These are phyloP conservation scores for Eremobia ochroleuca DNA, from an alignment of 2,888 invertebrate species.

Conservation along the genomic window DNA sequence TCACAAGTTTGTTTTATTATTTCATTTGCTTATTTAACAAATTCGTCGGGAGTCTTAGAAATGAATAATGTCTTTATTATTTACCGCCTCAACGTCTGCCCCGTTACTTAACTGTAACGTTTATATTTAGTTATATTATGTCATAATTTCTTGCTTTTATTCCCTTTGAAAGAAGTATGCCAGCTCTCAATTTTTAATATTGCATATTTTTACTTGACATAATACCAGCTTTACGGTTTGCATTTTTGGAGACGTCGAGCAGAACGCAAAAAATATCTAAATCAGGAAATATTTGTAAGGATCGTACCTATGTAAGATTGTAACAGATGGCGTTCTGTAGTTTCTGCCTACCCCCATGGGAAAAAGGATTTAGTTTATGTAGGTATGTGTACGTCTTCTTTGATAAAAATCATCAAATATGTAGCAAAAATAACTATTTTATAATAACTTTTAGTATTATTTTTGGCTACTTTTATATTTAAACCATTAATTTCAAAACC, in stretches of 20 bases:
- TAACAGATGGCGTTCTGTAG: no score
- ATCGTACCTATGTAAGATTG: background rate
- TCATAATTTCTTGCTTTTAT: constrained; percentile 15
- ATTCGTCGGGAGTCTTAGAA: background rate
- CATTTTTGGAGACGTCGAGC: background rate
- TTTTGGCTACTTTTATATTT: background rate
- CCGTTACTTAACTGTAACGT: constrained; percentile 25
- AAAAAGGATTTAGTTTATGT: no score
- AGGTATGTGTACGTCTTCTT: background rate
- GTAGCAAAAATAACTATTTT: background rate
- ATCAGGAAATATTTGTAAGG: background rate
- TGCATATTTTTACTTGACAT: constrained; percentile 4
- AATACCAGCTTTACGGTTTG: background rate
- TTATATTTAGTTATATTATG: constrained; percentile 28
- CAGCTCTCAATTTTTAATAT: background rate
- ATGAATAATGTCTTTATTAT: constrained; percentile 18
- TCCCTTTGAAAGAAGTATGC: constrained; percentile 13
- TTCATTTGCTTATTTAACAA: constrained; percentile 17
- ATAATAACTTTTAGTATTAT: background rate
- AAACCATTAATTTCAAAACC: background rate
- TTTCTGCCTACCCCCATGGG: no score
- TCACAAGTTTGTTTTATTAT: constrained; percentile 10
- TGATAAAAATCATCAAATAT: background rate
- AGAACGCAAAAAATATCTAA: background rate
- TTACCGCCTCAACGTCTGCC: constrained; percentile 21